Conservation (phyloP, 92 coral and sea anemone genomes). For the Blastomussa wellsi region DNA sequence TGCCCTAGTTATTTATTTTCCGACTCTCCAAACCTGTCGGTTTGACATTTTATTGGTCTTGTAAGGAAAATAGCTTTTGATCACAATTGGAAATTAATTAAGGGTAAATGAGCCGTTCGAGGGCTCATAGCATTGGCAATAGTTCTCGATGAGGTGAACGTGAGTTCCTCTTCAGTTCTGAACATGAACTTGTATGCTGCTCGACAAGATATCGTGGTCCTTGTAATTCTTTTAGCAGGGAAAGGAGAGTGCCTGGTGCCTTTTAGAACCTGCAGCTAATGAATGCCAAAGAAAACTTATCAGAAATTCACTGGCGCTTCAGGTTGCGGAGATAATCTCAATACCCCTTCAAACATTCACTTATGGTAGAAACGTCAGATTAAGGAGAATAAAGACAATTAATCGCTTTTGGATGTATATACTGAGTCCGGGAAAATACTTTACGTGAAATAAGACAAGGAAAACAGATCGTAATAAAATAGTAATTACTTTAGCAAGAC, state of each 20-base stretch:
- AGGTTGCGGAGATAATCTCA: background rate
- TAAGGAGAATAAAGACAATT: background rate
- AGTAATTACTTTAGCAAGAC: background rate
- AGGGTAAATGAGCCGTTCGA: background rate
- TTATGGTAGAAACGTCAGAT: background rate
- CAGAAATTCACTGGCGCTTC: background rate
- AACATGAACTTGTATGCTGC: background rate
- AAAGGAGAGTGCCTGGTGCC: background rate
- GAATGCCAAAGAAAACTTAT: too few species aligned
- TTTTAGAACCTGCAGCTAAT: background rate
- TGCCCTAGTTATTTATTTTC: background rate
- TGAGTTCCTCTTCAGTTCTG: background rate
- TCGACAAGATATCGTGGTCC: background rate
- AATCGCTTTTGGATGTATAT: background rate
- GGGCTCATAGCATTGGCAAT: background rate
- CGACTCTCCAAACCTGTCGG: background rate
- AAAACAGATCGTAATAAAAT: background rate
- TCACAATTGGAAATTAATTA: background rate
- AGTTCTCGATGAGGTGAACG: background rate
- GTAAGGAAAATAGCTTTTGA: background rate
- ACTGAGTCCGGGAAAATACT: background rate
- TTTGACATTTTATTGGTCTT: background rate
- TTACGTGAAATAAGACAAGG: background rate
- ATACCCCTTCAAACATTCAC: background rate
- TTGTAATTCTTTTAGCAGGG: background rate